Conservation (phyloP, 2,888 invertebrate species). For the Eupeodes latifasciatus region DNA sequence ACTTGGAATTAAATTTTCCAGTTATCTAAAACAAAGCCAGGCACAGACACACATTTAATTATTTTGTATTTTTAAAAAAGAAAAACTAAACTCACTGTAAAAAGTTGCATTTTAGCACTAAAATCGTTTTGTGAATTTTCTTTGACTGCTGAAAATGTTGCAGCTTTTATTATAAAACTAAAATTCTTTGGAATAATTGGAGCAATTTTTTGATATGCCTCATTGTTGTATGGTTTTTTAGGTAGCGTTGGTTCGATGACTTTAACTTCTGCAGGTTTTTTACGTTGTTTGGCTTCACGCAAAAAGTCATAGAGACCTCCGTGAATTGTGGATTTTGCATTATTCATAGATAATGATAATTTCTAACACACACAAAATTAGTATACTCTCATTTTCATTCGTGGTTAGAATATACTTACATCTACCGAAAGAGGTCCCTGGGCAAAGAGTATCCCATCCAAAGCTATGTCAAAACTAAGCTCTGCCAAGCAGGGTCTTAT, state of each 20-base stretch:
- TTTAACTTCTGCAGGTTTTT: constrained; percentile 77
- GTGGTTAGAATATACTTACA: constrained; percentile 84
- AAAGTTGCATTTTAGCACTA: constrained; percentile 88
- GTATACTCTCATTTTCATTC: no score
- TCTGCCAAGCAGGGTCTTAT: constrained; percentile 89
- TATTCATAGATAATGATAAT: constrained; percentile 84
- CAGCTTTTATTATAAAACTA: constrained; percentile 89
- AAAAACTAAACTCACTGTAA: constrained; percentile 85
- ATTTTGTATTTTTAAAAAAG: no score
- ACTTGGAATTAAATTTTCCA: constrained; percentile 86
- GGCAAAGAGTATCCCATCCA: constrained; percentile 91
- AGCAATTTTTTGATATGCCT: constrained; percentile 87
- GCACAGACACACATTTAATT: not conserved
- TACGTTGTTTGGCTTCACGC: constrained; percentile 83
- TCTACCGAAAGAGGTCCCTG: constrained; percentile 94
- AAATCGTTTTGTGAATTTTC: constrained; percentile 89
- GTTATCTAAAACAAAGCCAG: constrained; percentile 82
- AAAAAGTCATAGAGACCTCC: constrained; percentile 85
- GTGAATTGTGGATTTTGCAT: constrained; percentile 84
- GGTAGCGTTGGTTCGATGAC: constrained; percentile 60
- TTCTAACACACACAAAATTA: constrained; percentile 79
- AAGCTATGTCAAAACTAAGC: constrained; percentile 89
- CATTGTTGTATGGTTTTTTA: constrained; percentile 81
- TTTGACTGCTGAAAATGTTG: constrained; percentile 88
- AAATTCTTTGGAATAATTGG: constrained; percentile 94